These are phyloP conservation scores for Halesus radiatus DNA, from an alignment of 1,140 invertebrate species.

Conservation along the genomic window DNA sequence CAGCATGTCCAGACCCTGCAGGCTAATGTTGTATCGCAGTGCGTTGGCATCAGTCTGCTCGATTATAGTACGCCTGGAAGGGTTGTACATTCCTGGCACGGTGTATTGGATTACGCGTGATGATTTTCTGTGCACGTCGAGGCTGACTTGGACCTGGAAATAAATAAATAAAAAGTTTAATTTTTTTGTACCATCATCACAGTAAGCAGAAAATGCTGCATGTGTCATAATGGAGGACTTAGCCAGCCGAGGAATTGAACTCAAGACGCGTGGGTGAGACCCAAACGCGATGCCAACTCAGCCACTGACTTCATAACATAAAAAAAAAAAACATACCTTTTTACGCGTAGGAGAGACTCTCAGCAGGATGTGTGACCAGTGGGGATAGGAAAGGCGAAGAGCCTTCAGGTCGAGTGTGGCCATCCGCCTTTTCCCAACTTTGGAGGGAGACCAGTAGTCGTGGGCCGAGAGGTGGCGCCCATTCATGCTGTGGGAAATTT, in stretches of 20 bases:
- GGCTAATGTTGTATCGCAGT: constrained; percentile 73
- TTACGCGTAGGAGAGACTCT: constrained; percentile 72
- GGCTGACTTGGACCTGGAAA: constrained; percentile 73
- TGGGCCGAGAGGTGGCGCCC: constrained; percentile 70
- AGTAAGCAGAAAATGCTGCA: no score
- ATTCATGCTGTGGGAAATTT: constrained; percentile 65
- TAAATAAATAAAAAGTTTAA: no score
- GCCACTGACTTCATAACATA: no score
- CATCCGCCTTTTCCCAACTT: constrained; percentile 68
- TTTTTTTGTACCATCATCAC: no score
- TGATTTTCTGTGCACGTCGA: constrained; percentile 75
- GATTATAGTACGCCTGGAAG: constrained; percentile 62
- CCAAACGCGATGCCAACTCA: no score
- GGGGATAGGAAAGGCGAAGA: constrained; percentile 69
- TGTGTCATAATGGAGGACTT: no score
- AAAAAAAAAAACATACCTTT: no score
- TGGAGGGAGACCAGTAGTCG: constrained; percentile 67
- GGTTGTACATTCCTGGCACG: constrained; percentile 64
- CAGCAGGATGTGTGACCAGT: constrained; percentile 80
- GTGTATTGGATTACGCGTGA: constrained; percentile 71
- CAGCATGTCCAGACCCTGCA: constrained; percentile 71
- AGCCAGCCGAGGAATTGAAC: no score
- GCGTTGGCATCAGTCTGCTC: constrained; percentile 70
- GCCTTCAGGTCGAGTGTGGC: constrained; percentile 76
- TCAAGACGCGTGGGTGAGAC: no score